Evolutionary conservation across 2,888 invertebrate genomes (phyloP), one percentile per base, ranked within the genome.

Genomic region (Pilophorus perplexus): DNA sequence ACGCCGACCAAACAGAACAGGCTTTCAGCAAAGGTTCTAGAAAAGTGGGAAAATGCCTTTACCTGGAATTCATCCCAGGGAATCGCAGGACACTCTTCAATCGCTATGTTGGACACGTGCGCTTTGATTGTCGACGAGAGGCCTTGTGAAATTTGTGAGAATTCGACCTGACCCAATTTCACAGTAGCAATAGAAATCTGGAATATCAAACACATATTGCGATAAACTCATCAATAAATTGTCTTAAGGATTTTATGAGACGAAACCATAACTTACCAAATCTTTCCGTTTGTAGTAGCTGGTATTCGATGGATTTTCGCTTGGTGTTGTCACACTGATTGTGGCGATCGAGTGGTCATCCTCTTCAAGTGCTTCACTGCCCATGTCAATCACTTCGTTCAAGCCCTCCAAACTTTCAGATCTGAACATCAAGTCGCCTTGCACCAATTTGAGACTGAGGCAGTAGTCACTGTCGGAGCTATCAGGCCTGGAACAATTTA

Each of bases 1-100:
- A n/a, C n/a, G n/a, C n/a, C n/a, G n/a, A n/a, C n/a, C n/a, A n/a
- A n/a, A n/a, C n/a, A n/a, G n/a, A n/a, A n/a, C n/a, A n/a, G n/a
- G n/a, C n/a, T n/a, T n/a, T n/a, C n/a, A n/a, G n/a, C n/a, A n/a
- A n/a, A n/a, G n/a, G n/a, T n/a, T n/a, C n/a, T n/a, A n/a, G n/a
- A n/a, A n/a, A 67, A 55, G 25, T 69, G 38, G 60, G 60, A 67
- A 52, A 69, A 52, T 16, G 14, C 10, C 72, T 75, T 78, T 78
- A 91, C 91, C 87, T 95, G 94, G 80, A 96, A 89, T 79, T 94
- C 94, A 75, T 94, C 94, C 89, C 93, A 93, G 0, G 90, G 90
- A 75, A 95, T 91, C 42, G 90, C 86, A 40, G 87, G 84, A 74
- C 91, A 92, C 77, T 95, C 94, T 73, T 91, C 89, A 59, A 86